These are phyloP conservation scores for Dipodomys ordii DNA, from an alignment of 2,113 vertebrate species.

Conservation along the genomic window DNA sequence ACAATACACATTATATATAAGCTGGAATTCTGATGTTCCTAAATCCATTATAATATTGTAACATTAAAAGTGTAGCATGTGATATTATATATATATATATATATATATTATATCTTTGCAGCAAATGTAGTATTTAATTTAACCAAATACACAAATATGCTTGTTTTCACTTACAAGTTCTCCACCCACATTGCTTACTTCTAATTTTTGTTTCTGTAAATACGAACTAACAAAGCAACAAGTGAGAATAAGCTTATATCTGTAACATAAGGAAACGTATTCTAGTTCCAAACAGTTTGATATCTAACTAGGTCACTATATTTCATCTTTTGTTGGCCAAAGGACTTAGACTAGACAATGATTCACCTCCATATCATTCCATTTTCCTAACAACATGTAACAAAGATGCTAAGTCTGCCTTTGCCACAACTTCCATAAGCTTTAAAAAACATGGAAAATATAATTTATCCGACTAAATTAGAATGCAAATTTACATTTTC, in stretches of 20 bases:
- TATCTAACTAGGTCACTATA: neutral
- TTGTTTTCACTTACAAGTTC: conserved; percentile 35
- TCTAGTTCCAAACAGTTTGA: conserved; percentile 6
- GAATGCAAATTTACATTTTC: neutral
- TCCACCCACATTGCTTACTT: conserved; percentile 37
- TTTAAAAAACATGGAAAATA: neutral
- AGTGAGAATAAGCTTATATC: neutral
- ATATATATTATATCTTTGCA: neutral
- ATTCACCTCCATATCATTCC: neutral
- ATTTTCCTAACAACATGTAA: neutral
- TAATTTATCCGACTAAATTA: neutral
- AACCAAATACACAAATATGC: conserved; percentile 24
- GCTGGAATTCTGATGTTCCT: neutral
- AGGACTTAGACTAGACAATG: neutral
- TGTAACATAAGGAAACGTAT: neutral
- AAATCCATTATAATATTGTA: neutral
- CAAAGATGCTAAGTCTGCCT: neutral
- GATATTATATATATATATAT: neutral
- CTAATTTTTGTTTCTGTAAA: neutral
- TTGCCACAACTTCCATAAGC: neutral
- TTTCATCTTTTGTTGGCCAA: neutral
- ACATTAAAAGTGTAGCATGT: neutral
- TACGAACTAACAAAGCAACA: conserved; percentile 8
- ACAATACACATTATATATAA: neutral
- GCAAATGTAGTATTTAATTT: conserved; percentile 38